Evolutionary conservation across 2,797 vertebrate species (phyloP).

Genomic region (Chrysocyon brachyurus): DNA sequence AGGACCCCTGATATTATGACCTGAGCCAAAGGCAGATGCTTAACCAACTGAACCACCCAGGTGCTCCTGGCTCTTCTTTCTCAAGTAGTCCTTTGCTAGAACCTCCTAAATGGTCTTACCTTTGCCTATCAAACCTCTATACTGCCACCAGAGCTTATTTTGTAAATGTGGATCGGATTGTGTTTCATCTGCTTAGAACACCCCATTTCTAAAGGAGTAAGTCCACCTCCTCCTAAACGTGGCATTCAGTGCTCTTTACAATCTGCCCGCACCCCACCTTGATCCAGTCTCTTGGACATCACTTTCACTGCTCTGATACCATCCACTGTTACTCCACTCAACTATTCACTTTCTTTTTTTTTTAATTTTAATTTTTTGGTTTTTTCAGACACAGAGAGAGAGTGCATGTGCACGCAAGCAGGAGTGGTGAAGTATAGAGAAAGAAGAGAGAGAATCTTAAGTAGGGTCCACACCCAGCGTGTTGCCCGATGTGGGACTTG

Average conservation of each 20-base stretch:
- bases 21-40: too few relatives aligned
- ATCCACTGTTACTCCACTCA: background rate
- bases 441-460: too few relatives aligned
- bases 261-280: background rate
- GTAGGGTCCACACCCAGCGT: too few relatives aligned
- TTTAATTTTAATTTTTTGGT: too few relatives aligned
- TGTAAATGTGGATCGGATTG: constrained; percentile 9
- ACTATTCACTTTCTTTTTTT: background rate
- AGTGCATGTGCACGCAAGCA: too few relatives aligned
- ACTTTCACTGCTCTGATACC: background rate
- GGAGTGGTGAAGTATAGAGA: too few relatives aligned
- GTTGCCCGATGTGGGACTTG: too few relatives aligned
- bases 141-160: background rate
- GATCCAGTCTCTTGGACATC: background rate
- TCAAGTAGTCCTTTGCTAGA: background rate
- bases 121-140: background rate
- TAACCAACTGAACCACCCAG: too few relatives aligned
- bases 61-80: too few relatives aligned
- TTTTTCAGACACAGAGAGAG: too few relatives aligned
- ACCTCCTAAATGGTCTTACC: constrained; percentile 34
- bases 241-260: background rate
- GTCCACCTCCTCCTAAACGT: background rate
- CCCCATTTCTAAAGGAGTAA: background rate
- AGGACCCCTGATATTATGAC: too few relatives aligned
- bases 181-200: constrained; percentile 40